A percentile compares a stretch with the other conserved stretches of the same genome.
phyloP scores from a whole-genome alignment of 2,113 vertebrate species.

The Malaclemys terrapin region DNA sequence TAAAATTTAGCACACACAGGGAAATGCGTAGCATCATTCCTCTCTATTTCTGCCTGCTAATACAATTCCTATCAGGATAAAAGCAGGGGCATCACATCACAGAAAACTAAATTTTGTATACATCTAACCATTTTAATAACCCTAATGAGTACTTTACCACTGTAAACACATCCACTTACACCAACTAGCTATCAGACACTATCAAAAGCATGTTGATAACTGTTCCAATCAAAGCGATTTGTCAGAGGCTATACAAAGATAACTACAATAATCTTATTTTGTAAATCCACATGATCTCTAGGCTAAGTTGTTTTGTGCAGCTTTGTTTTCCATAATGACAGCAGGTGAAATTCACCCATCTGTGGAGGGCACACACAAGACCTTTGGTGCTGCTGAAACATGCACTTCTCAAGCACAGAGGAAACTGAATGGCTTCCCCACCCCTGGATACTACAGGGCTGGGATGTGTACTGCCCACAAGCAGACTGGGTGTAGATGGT shows the following conservation, averaged over 20 bases:
- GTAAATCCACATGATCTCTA: background rate
- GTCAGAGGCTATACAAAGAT: background rate
- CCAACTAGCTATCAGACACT: slow-evolving; percentile 2
- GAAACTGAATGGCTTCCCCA: fast-evolving
- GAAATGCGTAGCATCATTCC: background rate
- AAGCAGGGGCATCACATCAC: slow-evolving; percentile 6
- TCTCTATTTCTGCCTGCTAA: slow-evolving; percentile 12
- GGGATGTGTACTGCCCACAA: fast-evolving
- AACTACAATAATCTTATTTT: slow-evolving; percentile 7
- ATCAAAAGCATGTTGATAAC: slow-evolving; percentile 12
- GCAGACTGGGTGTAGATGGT: background rate
- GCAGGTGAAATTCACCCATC: background rate
- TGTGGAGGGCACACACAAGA: fast-evolving
- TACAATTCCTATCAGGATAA: background rate
- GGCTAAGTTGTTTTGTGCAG: background rate
- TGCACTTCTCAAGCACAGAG: background rate
- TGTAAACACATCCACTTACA: slow-evolving; percentile 4
- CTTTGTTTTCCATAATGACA: background rate
- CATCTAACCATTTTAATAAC: slow-evolving; percentile 26
- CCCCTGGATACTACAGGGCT: fast-evolving
- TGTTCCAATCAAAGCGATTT: background rate
- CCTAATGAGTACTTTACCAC: background rate
- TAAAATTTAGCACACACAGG: background rate
- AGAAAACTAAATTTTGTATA: background rate
- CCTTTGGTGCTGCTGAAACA: fast-evolving